A percentile compares a stretch with the other conserved stretches of the same genome.
These are phyloP conservation scores for Eilema sororculum DNA, from an alignment of 2,888 invertebrate species.

Conservation along the genomic window DNA sequence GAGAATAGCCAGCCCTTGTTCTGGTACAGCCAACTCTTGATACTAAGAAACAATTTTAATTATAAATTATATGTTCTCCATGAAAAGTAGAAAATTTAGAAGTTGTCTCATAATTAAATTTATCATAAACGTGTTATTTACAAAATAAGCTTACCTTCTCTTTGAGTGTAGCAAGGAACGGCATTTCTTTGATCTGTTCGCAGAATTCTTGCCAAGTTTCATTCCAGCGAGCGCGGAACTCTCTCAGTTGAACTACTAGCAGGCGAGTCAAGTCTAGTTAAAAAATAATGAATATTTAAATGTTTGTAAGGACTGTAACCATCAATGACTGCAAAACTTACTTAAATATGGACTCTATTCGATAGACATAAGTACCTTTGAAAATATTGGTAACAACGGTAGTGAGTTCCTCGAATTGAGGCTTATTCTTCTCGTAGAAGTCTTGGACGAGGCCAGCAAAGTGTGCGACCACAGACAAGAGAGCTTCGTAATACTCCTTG, in stretches of 20 bases:
- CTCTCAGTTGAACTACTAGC: conserved; percentile 75
- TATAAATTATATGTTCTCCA: not conserved
- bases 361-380: conserved; percentile 69
- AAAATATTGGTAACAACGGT: conserved; percentile 83
- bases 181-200: conserved; percentile 76
- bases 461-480: conserved; percentile 80
- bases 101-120: not conserved
- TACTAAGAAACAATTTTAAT: conserved; percentile 56
- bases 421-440: conserved; percentile 89
- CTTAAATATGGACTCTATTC: not conserved
- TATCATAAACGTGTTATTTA: not conserved
- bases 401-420: conserved; percentile 88
- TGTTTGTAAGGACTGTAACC: not conserved
- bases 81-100: not conserved
- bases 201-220: conserved; percentile 69
- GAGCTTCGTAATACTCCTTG: conserved; percentile 73
- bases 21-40: conserved; percentile 85
- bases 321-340: not conserved
- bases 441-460: conserved; percentile 84
- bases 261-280: conserved; percentile 76
- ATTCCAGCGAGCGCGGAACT: conserved; percentile 69
- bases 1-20: conserved; percentile 84
- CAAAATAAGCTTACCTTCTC: conserved; percentile 75
- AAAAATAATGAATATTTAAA: not conserved
- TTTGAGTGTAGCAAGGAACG: conserved; percentile 68